Conservation (phyloP, 2,797 vertebrate genomes). For the Podarcis siculus region DNA sequence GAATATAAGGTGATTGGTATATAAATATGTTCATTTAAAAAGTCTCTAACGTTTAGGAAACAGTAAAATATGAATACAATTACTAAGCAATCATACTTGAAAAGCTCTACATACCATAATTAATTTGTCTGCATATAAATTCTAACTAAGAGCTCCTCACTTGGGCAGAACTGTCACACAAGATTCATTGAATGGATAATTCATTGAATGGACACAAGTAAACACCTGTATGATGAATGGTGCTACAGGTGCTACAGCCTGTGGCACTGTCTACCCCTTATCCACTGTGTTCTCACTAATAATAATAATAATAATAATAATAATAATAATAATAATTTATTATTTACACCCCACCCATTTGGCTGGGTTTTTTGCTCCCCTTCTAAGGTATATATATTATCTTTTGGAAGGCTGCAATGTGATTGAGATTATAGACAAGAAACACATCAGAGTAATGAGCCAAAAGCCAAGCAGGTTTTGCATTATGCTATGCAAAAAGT, state of each 20-base stretch:
- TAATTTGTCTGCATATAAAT: background rate
- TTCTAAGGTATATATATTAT: background rate
- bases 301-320: background rate
- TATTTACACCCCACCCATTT: too few relatives aligned
- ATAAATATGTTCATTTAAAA: background rate
- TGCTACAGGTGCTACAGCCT: too few relatives aligned
- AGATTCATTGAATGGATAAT: background rate
- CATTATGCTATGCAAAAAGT: background rate
- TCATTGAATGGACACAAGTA: background rate
- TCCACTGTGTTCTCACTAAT: background rate
- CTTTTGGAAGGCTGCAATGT: background rate
- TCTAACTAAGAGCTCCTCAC: background rate
- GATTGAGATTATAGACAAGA: background rate
- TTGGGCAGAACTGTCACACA: background rate
- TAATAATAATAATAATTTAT: background rate
- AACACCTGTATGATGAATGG: background rate
- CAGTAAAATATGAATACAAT: background rate
- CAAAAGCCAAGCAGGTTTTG: background rate
- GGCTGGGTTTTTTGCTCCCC: too few relatives aligned
- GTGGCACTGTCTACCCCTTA: background rate
- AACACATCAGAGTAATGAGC: background rate
- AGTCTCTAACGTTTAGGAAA: background rate
- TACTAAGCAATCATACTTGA: background rate
- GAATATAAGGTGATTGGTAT: background rate
- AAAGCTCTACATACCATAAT: background rate